Conservation (phyloP, 1,140 invertebrate species). For the Leucophenga varia region DNA sequence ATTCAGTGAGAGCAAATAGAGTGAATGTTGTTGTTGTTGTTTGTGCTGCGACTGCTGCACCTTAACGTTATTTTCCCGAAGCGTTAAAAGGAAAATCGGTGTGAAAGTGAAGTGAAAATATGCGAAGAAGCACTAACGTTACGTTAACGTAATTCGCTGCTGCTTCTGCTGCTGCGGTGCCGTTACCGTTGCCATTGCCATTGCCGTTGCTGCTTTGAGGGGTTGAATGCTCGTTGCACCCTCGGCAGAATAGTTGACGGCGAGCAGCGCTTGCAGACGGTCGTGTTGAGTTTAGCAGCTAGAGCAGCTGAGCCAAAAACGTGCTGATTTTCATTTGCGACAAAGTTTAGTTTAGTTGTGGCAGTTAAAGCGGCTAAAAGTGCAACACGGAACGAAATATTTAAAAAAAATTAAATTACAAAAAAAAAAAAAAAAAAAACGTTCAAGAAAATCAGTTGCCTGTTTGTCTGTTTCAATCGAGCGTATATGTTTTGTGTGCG, state of each 20-base stretch:
- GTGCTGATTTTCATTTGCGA: no score
- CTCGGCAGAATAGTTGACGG: conserved; percentile 50
- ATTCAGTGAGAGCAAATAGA: neutral
- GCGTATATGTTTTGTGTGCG: no score
- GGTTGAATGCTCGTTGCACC: conserved; percentile 27
- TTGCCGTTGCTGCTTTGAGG: conserved; percentile 14
- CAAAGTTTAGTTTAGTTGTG: no score
- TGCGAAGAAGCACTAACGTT: conserved; percentile 23
- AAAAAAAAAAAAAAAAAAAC: no score
- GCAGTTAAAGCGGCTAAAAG: no score
- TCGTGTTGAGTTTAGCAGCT: conserved; percentile 49
- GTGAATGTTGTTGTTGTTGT: neutral
- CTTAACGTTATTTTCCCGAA: conserved; percentile 12
- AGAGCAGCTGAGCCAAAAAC: no score
- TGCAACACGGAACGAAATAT: no score
- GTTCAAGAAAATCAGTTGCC: no score
- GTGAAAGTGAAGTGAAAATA: conserved; percentile 7
- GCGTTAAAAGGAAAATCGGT: conserved; percentile 2
- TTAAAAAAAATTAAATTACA: no score
- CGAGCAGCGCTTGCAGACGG: conserved; percentile 52
- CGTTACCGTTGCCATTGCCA: conserved; percentile 20
- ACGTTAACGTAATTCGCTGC: no score
- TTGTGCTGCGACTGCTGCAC: conserved; percentile 13
- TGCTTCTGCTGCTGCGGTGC: conserved; percentile 14
- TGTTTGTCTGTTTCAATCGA: no score